These are phyloP conservation scores for Enhydra lutris DNA, from an alignment of 2,113 vertebrate genomes.

Conservation along the genomic window DNA sequence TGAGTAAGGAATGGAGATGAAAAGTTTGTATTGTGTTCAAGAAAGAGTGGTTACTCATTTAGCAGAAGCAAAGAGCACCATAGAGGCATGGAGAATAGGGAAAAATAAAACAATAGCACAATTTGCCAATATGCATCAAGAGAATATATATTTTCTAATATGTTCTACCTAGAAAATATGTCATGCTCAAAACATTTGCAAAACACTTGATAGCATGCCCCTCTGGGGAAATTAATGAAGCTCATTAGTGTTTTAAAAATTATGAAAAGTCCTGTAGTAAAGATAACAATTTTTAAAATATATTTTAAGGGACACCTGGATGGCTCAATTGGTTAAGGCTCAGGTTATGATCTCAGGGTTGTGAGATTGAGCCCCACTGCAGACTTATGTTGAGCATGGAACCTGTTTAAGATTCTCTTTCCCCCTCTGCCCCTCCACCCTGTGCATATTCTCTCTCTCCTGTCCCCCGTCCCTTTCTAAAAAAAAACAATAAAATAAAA, in stretches of 20 bases:
- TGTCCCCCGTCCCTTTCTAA: fast-evolving
- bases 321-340: background rate
- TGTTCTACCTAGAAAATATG: background rate
- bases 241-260: background rate
- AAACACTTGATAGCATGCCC: background rate
- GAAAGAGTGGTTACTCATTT: background rate
- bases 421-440: background rate
- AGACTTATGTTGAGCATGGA: background rate
- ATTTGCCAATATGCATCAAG: background rate
- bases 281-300: background rate
- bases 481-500: background rate
- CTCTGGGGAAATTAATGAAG: background rate
- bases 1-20: background rate
- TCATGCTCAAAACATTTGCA: background rate
- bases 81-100: background rate
- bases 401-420: background rate
- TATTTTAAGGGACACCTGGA: background rate
- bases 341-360: background rate
- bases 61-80: background rate
- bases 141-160: background rate
- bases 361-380: background rate
- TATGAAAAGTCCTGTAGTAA: background rate
- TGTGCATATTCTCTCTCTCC: background rate
- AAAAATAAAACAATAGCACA: background rate
- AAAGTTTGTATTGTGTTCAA: background rate